These are phyloP conservation scores for Eupleurogrammus muticus DNA, from an alignment of 2,797 vertebrate genomes.

Conservation along the genomic window DNA sequence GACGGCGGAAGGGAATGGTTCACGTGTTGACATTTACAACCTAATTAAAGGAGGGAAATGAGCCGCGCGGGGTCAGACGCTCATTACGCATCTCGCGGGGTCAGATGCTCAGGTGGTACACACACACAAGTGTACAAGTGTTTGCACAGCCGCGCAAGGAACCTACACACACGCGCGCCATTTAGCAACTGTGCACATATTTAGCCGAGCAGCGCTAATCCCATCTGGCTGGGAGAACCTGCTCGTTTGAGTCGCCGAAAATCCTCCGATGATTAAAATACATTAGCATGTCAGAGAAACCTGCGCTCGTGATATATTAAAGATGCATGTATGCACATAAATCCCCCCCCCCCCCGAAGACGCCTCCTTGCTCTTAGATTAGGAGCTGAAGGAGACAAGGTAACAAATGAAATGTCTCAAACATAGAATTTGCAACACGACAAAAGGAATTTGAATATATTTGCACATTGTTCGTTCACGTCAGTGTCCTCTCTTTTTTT, in stretches of 20 bases:
- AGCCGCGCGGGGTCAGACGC: constrained; percentile 57
- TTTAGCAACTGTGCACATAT: constrained; percentile 28
- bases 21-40: constrained; percentile 81
- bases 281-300: constrained; percentile 47
- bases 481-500: neutral
- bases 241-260: constrained; percentile 52
- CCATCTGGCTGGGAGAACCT: constrained; percentile 43
- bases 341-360: constrained; percentile 24
- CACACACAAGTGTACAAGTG: constrained; percentile 12
- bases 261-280: constrained; percentile 63
- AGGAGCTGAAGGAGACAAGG: constrained; percentile 27
- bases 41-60: constrained; percentile 78
- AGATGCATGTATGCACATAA: constrained; percentile 57
- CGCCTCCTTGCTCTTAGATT: constrained; percentile 30
- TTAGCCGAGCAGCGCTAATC: constrained; percentile 46
- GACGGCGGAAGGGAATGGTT: constrained; percentile 44
- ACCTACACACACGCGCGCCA: neutral
- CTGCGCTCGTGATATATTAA: constrained; percentile 43
- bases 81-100: constrained; percentile 49
- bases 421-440: constrained; percentile 36
- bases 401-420: constrained; percentile 47
- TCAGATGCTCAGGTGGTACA: constrained; percentile 60
- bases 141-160: neutral
- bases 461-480: constrained; percentile 47
- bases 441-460: constrained; percentile 52